These are phyloP conservation scores for Pandemis heparana DNA, from an alignment of 2,888 invertebrate species.

Conservation along the genomic window DNA sequence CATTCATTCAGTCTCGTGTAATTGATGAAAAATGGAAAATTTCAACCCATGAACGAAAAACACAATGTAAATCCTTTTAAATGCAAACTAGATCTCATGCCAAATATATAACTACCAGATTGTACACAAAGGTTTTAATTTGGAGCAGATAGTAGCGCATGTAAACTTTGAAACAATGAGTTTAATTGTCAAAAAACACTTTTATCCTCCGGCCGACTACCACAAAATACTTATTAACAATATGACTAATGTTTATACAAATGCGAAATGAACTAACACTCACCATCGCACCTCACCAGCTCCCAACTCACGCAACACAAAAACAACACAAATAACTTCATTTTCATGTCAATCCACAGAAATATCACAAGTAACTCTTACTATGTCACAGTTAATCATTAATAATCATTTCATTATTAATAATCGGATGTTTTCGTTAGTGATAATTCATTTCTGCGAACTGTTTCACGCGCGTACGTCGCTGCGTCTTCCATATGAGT, in stretches of 20 bases:
- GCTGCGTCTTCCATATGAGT: conserved; percentile 54
- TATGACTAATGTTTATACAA: conserved; percentile 31
- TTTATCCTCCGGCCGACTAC: neutral
- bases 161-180: neutral
- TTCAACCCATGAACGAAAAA: too few relatives aligned
- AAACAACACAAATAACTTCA: conserved; percentile 57
- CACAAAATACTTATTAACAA: neutral
- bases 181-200: neutral
- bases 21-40: too few relatives aligned
- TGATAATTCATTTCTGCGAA: conserved; percentile 9
- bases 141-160: neutral
- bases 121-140: neutral
- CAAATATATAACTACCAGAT: too few relatives aligned
- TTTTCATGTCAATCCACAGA: conserved; percentile 44
- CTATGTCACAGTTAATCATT: neutral
- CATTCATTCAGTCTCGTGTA: too few relatives aligned
- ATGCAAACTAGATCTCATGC: too few relatives aligned
- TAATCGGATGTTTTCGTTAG: neutral
- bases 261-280: conserved; percentile 23
- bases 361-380: conserved; percentile 8
- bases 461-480: conserved; percentile 44
- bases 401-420: conserved; percentile 1
- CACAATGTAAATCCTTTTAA: too few relatives aligned
- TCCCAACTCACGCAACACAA: conserved; percentile 58
- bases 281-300: conserved; percentile 19